phyloP scores from a whole-genome alignment of 2,888 invertebrate species.

The Campaea margaritaria region DNA sequence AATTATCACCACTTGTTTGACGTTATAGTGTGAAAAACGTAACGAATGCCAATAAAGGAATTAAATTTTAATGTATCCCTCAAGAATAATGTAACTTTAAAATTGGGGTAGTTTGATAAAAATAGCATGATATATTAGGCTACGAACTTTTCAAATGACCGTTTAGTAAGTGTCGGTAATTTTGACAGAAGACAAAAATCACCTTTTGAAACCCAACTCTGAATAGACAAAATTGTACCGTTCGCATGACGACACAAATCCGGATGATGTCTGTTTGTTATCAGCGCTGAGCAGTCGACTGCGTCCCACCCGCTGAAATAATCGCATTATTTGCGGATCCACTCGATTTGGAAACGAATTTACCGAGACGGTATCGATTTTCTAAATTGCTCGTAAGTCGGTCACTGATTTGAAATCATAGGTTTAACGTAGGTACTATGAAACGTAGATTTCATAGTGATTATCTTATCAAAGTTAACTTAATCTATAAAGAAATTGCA shows the following conservation, averaged over 20 bases:
- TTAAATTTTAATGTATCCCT: too few species aligned
- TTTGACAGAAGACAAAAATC: too few species aligned
- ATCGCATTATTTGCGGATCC: conserved; percentile 75
- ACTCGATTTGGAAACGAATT: conserved; percentile 61
- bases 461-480: too few species aligned
- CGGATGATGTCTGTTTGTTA: conserved; percentile 85
- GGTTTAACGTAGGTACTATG: not conserved
- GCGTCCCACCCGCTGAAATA: conserved; percentile 64
- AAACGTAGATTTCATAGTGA: not conserved
- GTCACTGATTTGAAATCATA: conserved; percentile 18
- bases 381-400: conserved; percentile 19
- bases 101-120: too few species aligned
- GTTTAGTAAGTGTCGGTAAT: too few species aligned
- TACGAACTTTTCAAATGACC: too few species aligned
- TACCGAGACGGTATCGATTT: conserved; percentile 32
- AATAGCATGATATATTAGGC: too few species aligned
- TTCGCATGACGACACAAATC: conserved; percentile 83
- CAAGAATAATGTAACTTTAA: too few species aligned
- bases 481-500: not conserved
- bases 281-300: conserved; percentile 80
- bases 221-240: conserved; percentile 30
- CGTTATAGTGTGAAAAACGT: too few species aligned
- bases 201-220: not conserved
- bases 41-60: too few species aligned
- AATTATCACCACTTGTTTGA: too few species aligned